Evolutionary conservation across 2,797 vertebrate genomes (phyloP), one percentile per base, ranked within the genome.

Genomic region (Aulostomus chinensis): DNA sequence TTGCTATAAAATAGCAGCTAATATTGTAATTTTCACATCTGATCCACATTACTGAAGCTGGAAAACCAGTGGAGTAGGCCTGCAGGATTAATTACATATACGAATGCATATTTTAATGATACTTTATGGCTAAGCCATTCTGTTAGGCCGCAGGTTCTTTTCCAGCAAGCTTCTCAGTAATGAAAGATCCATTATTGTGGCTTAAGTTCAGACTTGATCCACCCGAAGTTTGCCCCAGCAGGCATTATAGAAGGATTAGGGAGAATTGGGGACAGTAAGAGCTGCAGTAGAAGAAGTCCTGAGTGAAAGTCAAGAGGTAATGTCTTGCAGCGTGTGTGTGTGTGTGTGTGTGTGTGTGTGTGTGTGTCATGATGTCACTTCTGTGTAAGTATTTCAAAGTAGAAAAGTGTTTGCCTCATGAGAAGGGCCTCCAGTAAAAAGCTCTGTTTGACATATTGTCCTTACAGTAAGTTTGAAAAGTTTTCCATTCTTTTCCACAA

Each of bases 281-380:
- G 4, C 28, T 29, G 11, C 28, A 29, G 4, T 10, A n/a, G 9
- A 10, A 10, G 9, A 10, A 21, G 20, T 53, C 40, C 37, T 21
- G n/a, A 49, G 17, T 40, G 34, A 71, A 65, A 48, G 56, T 66
- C 58, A 66, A 60, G 43, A 40, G 52, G 16, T 9, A 49, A 30
- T 33, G 21, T 18, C 28, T 16, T 17, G n/a, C 29, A 24, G 10
- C 9, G 13, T 38, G 4, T 4, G n/a, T 43, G n/a, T 36, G 8
- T 16, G 3, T 30, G 7, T 9, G n/a, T 31, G 14, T 40, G 16
- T n/a, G 15, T 12, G 24, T 31, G 13, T 31, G n/a, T 34, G 12
- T 21, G 22, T 15, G 10, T 30, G 31, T 21, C 24, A 25, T 25
- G 24, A 6, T 25, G 24, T 25, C 9, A 6, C 4, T 2, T 25